Percentiles rank a stretch among this genome's conserved stretches.
phyloP scores from a whole-genome alignment of 2,113 vertebrate genomes.

The Cacatua alba region DNA sequence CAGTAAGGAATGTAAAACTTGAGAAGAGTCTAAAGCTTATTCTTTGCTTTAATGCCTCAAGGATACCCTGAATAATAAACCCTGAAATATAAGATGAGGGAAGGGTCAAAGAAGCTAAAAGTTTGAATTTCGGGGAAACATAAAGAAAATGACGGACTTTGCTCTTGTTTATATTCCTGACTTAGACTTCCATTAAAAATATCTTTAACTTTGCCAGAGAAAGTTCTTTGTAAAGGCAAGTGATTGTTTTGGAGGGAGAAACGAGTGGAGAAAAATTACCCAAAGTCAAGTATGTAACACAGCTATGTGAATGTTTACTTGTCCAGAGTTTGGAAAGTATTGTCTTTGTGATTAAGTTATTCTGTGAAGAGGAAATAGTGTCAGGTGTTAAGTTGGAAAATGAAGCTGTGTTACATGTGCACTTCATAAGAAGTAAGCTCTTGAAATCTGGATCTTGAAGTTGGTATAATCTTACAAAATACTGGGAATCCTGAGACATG shows the following conservation, averaged over 20 bases:
- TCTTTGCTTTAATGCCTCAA: neutral
- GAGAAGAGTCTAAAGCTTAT: neutral
- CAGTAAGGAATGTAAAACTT: neutral
- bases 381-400: neutral
- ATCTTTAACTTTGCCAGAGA: neutral
- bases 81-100: neutral
- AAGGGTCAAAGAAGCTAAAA: neutral
- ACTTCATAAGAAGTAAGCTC: neutral
- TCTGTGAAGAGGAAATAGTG: neutral
- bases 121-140: neutral
- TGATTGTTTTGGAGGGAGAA: neutral
- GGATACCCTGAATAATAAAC: neutral
- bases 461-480: neutral
- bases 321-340: neutral
- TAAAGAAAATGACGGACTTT: neutral
- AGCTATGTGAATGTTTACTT: neutral
- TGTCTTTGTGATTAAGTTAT: neutral
- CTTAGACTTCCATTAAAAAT: neutral
- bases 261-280: neutral
- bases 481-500: neutral
- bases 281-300: neutral
- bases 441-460: neutral
- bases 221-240: neutral
- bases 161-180: neutral
- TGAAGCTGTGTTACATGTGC: neutral